Percentiles rank a stretch among this genome's conserved stretches.
Evolutionary conservation across 2,113 vertebrate species (phyloP).

Genomic region (Protobothrops mucrosquamatus): DNA sequence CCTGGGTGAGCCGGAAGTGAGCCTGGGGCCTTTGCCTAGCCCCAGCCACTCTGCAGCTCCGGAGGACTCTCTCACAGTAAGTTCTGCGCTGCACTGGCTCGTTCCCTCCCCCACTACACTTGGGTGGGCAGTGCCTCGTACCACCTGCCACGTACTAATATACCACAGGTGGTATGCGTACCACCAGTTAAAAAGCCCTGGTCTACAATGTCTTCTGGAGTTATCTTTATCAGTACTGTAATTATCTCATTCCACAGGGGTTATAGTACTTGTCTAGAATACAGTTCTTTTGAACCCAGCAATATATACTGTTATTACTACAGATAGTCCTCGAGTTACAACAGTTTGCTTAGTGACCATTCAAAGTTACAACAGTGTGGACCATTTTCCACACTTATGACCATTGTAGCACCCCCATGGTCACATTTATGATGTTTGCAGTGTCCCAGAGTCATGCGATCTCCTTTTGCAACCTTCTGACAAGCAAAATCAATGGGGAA

Average conservation of each 20-base stretch:
- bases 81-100: fast-evolving
- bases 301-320: neutral
- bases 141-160: too few species aligned
- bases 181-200: too few species aligned
- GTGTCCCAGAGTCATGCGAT: neutral
- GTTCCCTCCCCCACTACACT: too few species aligned
- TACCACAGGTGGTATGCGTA: too few species aligned
- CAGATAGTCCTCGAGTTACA: neutral
- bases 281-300: neutral
- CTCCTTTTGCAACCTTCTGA: neutral
- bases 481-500: neutral
- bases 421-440: neutral
- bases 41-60: too few species aligned
- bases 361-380: neutral
- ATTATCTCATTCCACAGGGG: neutral
- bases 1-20: too few species aligned
- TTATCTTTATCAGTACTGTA: neutral
- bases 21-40: too few species aligned
- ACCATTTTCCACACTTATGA: neutral
- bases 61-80: too few species aligned
- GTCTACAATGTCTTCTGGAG: neutral
- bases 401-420: neutral
- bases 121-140: too few species aligned
- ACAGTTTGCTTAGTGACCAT: neutral
- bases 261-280: neutral